Percentiles rank a stretch among this genome's conserved stretches.
Conservation (phyloP, 2,113 vertebrate genomes). For the Salminus brasiliensis region DNA sequence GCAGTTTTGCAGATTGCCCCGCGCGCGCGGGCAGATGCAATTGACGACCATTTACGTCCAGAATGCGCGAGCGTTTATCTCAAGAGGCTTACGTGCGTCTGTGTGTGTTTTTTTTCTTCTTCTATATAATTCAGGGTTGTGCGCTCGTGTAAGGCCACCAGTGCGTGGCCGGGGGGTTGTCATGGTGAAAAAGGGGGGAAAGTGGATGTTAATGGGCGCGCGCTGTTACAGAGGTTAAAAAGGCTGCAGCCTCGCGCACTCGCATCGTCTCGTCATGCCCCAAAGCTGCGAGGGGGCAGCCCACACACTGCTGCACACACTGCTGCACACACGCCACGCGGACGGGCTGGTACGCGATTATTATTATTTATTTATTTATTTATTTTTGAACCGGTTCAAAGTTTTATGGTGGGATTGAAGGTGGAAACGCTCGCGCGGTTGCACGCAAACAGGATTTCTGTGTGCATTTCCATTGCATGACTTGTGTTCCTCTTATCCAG, state of each 20-base stretch:
- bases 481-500: constrained; percentile 55
- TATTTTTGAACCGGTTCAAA: too few relatives aligned
- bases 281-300: constrained; percentile 12
- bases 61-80: too few relatives aligned
- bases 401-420: too few relatives aligned
- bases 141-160: not conserved
- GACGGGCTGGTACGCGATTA: not conserved
- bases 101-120: too few relatives aligned
- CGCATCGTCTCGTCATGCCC: constrained; percentile 33
- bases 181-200: constrained; percentile 21
- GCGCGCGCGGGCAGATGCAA: too few relatives aligned
- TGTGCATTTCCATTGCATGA: not conserved
- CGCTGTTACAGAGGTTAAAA: constrained; percentile 51
- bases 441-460: too few relatives aligned
- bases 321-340: not conserved
- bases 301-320: not conserved
- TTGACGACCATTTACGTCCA: too few relatives aligned
- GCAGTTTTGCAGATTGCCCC: too few relatives aligned
- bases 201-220: constrained; percentile 38
- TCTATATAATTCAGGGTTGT: constrained; percentile 13
- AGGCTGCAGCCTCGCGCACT: constrained; percentile 34
- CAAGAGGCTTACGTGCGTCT: constrained; percentile 1
- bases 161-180: constrained; percentile 17
- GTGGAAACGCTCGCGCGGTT: too few relatives aligned
- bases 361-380: too few relatives aligned